Evolutionary conservation across 2,888 invertebrate genomes (phyloP).

Genomic region (Acronicta alni): DNA sequence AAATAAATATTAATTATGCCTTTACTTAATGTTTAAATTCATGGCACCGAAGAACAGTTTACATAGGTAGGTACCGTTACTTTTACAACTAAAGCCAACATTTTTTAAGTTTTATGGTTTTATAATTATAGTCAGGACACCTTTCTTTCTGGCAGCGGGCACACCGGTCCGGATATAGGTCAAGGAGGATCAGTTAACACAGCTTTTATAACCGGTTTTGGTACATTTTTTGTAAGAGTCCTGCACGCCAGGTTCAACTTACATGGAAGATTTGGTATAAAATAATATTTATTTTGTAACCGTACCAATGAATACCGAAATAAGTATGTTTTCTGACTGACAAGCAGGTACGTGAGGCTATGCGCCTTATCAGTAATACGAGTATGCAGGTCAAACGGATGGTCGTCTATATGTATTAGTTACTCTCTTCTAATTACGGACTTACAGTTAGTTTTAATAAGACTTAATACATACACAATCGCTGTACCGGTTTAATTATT

Average conservation of each 20-base stretch:
- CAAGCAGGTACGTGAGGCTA: slow-evolving; percentile 57
- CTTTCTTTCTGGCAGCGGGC: slow-evolving; percentile 70
- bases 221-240: slow-evolving; percentile 59
- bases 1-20: slow-evolving; percentile 48
- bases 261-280: slow-evolving; percentile 28
- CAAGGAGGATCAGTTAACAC: slow-evolving; percentile 79
- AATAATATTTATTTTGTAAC: slow-evolving; percentile 11
- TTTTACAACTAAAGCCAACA: slow-evolving; percentile 28
- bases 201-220: slow-evolving; percentile 78
- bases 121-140: slow-evolving; percentile 60
- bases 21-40: slow-evolving; percentile 34
- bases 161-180: slow-evolving; percentile 69
- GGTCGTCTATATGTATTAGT: slow-evolving; percentile 46
- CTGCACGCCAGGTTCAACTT: slow-evolving; percentile 39
- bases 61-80: slow-evolving; percentile 36
- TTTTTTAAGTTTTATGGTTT: slow-evolving; percentile 35
- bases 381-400: slow-evolving; percentile 65
- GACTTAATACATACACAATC: slow-evolving; percentile 25
- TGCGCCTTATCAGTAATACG: slow-evolving; percentile 54
- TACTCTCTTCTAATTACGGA: slow-evolving; percentile 47
- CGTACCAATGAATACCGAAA: slow-evolving; percentile 25
- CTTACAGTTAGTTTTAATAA: slow-evolving; percentile 42
- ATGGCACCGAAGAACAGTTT: slow-evolving; percentile 25
- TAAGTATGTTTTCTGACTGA: slow-evolving; percentile 38
- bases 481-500: slow-evolving; percentile 7